Evolutionary conservation across 2,113 vertebrate genomes (phyloP).

Genomic region (Marcusenius ussheri): DNA sequence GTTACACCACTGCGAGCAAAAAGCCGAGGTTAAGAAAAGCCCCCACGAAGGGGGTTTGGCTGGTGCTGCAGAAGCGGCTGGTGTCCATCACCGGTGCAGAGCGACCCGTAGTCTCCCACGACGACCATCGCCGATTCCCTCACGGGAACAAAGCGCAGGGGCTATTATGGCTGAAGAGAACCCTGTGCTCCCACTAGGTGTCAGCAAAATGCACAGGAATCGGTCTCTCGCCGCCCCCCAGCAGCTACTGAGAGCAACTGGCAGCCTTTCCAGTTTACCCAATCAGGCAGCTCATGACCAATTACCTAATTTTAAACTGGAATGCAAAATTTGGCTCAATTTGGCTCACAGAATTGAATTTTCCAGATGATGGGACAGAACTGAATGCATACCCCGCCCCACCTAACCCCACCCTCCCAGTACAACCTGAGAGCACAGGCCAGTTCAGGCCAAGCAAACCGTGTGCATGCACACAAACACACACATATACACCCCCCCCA

Average conservation of each 20-base stretch:
- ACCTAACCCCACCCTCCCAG: not conserved
- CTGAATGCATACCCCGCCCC: not conserved
- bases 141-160: not conserved
- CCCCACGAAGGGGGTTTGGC: not conserved
- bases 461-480: not conserved
- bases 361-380: constrained; percentile 16
- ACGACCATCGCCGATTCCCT: not conserved
- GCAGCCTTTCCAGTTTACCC: constrained; percentile 41
- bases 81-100: not conserved
- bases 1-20: not conserved
- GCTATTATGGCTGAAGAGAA: not conserved
- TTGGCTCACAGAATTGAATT: not conserved
- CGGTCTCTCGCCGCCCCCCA: not conserved
- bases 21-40: not conserved
- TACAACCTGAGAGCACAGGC: not conserved
- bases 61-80: not conserved
- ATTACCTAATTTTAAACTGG: constrained; percentile 46
- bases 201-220: not conserved
- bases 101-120: not conserved
- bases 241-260: not conserved
- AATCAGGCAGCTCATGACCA: constrained; percentile 37
- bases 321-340: constrained; percentile 32
- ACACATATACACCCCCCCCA: not conserved
- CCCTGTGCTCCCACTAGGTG: not conserved
- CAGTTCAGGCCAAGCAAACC: not conserved